These are phyloP conservation scores for Echinarachnius parma DNA, from an alignment of 53 echinoderm and acorn worm species.

Conservation along the genomic window DNA sequence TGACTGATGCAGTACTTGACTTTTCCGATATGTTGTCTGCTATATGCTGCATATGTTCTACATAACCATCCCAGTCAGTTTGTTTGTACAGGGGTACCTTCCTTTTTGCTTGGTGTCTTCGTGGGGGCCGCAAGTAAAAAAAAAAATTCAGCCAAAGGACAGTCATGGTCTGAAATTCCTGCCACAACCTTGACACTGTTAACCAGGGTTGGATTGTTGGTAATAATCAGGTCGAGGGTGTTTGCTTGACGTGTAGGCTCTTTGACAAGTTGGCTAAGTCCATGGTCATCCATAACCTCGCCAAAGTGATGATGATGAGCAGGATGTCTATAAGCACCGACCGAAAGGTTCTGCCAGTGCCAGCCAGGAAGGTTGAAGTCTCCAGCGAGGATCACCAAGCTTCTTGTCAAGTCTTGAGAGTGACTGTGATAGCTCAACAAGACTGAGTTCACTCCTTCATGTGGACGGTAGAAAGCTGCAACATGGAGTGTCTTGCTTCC, in stretches of 20 bases:
- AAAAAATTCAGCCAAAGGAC: too few species aligned
- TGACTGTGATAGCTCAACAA: not conserved
- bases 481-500: conserved; percentile 8
- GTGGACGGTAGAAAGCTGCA: conserved; percentile 29
- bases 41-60: not conserved
- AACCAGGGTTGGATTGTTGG: conserved; percentile 14
- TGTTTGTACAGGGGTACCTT: conserved; percentile 3
- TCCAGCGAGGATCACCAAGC: not conserved
- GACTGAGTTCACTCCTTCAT: conserved; percentile 11
- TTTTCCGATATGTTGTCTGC: not conserved
- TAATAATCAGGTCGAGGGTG: not conserved
- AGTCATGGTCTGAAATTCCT: conserved; percentile 20
- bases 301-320: conserved; percentile 13
- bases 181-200: not conserved
- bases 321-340: conserved; percentile 1
- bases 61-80: conserved; percentile 9
- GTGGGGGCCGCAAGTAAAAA: too few species aligned
- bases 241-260: not conserved
- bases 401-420: conserved; percentile 11
- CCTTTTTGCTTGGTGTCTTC: not conserved
- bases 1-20: too few species aligned
- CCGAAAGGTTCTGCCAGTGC: conserved; percentile 4
- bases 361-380: conserved; percentile 31
- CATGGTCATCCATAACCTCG: conserved; percentile 4
- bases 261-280: conserved; percentile 7